These are phyloP conservation scores for Spilogale gracilis DNA, from an alignment of 2,113 vertebrate species.

Conservation along the genomic window DNA sequence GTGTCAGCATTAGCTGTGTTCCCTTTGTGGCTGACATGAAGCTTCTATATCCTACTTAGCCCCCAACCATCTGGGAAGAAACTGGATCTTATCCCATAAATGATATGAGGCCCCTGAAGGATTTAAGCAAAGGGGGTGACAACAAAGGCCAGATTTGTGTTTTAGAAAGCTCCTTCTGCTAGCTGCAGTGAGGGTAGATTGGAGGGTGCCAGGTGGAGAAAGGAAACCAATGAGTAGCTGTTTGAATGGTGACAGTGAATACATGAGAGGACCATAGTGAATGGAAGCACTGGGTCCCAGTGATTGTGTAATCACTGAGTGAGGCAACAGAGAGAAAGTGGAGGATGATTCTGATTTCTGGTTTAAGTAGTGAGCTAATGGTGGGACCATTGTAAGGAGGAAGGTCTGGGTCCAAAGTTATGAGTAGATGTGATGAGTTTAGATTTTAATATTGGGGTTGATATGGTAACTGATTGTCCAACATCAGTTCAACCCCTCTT, in stretches of 20 bases:
- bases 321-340: constrained; percentile 9
- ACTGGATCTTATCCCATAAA: constrained; percentile 62
- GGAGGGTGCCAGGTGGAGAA: not conserved
- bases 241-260: not conserved
- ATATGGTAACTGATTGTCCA: not conserved
- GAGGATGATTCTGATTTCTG: not conserved
- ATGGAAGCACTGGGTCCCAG: not conserved
- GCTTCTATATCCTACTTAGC: constrained; percentile 32
- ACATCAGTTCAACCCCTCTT: not conserved
- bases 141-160: constrained; percentile 57
- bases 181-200: not conserved
- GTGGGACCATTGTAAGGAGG: not conserved
- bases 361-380: constrained; percentile 7
- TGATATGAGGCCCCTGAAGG: constrained; percentile 41
- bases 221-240: constrained; percentile 44
- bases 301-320: constrained; percentile 1
- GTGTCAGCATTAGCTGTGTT: not conserved
- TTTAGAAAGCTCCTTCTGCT: constrained; percentile 61
- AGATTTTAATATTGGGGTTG: not conserved
- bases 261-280: not conserved
- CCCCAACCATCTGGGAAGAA: constrained; percentile 22
- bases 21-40: constrained; percentile 13
- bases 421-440: not conserved
- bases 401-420: not conserved
- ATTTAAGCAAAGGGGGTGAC: constrained; percentile 46